Conservation (phyloP, 2,888 invertebrate genomes). For the Unio delphinus region DNA sequence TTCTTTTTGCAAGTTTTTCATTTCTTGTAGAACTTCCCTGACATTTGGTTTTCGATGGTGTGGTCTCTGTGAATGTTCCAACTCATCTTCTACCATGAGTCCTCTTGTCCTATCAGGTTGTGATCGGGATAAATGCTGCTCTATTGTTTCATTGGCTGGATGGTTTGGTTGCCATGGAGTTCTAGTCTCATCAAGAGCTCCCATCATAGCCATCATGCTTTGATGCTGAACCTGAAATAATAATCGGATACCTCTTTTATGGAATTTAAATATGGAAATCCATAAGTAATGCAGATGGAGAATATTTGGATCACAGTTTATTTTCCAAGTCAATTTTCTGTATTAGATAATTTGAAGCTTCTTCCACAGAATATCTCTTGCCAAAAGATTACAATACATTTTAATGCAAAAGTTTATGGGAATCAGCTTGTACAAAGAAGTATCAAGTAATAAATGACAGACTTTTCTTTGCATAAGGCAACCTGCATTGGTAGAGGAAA, state of each 20-base stretch:
- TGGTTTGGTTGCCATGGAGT: conserved; percentile 9
- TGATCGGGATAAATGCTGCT: conserved; percentile 5
- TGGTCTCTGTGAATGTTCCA: conserved; percentile 4
- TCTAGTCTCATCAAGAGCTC: conserved; percentile 48
- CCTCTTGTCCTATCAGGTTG: conserved; percentile 8
- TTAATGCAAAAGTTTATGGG: too few species aligned
- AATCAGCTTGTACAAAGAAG: too few species aligned
- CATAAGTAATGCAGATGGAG: background rate
- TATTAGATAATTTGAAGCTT: background rate
- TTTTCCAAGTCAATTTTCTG: background rate
- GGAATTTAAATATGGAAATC: background rate
- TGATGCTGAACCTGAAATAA: conserved; percentile 60
- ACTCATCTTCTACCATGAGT: background rate
- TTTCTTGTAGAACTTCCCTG: conserved; percentile 45
- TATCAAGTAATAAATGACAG: too few species aligned
- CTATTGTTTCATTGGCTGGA: conserved; percentile 14
- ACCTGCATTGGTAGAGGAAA: too few species aligned
- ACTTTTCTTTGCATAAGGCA: too few species aligned
- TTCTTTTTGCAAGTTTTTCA: conserved; percentile 46
- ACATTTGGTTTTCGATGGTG: conserved; percentile 22
- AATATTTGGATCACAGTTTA: background rate
- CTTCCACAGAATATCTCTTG: background rate
- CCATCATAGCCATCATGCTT: conserved; percentile 66
- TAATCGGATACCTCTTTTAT: background rate
- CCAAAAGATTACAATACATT: too few species aligned